These are phyloP conservation scores for Sarcophaga carnaria DNA, from an alignment of 2,888 invertebrate species.

Conservation along the genomic window DNA sequence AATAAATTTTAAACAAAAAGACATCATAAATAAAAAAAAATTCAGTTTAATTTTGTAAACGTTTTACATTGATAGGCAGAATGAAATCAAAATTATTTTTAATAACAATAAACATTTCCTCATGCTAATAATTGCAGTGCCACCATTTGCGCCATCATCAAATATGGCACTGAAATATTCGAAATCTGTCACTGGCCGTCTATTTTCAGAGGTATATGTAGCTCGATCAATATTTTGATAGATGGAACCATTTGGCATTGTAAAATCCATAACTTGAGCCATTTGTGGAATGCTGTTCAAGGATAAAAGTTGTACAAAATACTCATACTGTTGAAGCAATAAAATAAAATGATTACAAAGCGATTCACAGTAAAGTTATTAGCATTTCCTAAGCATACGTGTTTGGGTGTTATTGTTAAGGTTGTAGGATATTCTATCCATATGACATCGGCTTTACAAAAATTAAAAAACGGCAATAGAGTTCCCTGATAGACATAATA, in stretches of 20 bases:
- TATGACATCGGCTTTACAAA: slow-evolving; percentile 3
- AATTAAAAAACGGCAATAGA: neutral
- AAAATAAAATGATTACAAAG: neutral
- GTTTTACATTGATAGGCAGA: neutral
- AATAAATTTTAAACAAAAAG: neutral
- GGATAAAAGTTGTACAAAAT: neutral
- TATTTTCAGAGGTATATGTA: neutral
- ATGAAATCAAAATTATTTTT: neutral
- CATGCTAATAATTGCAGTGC: neutral
- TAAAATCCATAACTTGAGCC: neutral
- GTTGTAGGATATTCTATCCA: slow-evolving; percentile 2
- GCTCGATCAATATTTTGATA: neutral
- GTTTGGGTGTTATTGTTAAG: neutral
- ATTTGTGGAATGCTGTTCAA: neutral
- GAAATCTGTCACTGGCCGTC: neutral
- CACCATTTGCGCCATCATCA: neutral
- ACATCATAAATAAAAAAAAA: neutral
- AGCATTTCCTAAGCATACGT: neutral
- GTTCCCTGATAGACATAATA: neutral
- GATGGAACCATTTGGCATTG: neutral
- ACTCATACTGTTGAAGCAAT: neutral
- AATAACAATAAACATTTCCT: neutral
- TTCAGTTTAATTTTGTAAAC: neutral
- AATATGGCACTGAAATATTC: neutral
- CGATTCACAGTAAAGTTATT: neutral